Percentiles rank a stretch among this genome's conserved stretches.
Evolutionary conservation across 2,888 invertebrate species (phyloP).

Genomic region (Macrostomum cliftonense): DNA sequence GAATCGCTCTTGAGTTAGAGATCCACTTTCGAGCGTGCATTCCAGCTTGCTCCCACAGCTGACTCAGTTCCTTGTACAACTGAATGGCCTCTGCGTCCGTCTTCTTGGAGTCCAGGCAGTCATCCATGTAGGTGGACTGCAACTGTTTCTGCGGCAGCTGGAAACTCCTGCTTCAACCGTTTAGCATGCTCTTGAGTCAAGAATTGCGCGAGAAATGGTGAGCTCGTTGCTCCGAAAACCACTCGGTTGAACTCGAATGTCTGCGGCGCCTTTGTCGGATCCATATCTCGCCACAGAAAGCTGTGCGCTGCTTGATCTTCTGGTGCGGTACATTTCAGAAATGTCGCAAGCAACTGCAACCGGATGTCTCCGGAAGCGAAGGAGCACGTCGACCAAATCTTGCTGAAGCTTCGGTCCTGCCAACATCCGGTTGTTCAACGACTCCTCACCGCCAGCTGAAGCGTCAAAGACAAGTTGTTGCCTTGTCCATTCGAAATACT

Average conservation of each 20-base stretch:
- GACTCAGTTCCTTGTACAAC: constrained; percentile 9
- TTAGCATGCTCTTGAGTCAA: constrained; percentile 6
- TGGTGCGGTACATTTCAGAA: constrained; percentile 8
- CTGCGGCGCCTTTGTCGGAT: neutral
- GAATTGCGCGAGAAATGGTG: constrained; percentile 9
- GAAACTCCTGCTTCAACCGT: constrained; percentile 1
- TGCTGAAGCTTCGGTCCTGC: constrained; percentile 15
- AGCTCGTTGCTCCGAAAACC: constrained; percentile 7
- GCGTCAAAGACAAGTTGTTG: constrained; percentile 15
- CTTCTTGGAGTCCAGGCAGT: constrained; percentile 11
- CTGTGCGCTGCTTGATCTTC: constrained; percentile 6
- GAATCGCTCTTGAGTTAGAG: neutral
- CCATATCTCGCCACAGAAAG: constrained; percentile 9
- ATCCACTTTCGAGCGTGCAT: constrained; percentile 7
- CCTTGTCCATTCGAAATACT: constrained; percentile 5
- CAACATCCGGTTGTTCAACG: constrained; percentile 12
- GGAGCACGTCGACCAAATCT: constrained; percentile 13
- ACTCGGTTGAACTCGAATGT: constrained; percentile 7
- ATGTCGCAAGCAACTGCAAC: constrained; percentile 7
- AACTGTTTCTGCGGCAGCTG: constrained; percentile 9
- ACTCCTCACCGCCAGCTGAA: constrained; percentile 9
- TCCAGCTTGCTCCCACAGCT: constrained; percentile 5
- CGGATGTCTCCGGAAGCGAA: constrained; percentile 5
- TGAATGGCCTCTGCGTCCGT: constrained; percentile 7
- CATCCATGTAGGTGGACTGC: constrained; percentile 12